phyloP scores from a whole-genome alignment of 2,888 invertebrate genomes.

The Pandemis cinnamomeana region DNA sequence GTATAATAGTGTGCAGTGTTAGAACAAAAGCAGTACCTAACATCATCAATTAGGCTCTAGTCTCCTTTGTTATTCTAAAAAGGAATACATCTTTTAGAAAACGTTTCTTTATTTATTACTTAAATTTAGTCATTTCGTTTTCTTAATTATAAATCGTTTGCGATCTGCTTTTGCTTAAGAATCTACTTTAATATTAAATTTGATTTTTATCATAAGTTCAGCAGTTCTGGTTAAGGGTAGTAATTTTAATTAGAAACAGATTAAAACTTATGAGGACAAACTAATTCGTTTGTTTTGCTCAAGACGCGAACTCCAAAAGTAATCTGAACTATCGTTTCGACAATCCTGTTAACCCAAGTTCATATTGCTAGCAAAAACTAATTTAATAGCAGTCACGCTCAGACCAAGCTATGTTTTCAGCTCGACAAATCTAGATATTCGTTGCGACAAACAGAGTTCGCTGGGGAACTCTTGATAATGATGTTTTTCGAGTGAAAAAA shows the following conservation, averaged over 20 bases:
- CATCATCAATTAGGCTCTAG: too few relatives aligned
- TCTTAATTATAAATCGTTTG: too few relatives aligned
- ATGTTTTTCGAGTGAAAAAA: background rate
- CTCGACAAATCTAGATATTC: slow-evolving; percentile 8
- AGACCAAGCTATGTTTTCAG: slow-evolving; percentile 15
- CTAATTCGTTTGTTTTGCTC: slow-evolving; percentile 29
- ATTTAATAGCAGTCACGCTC: slow-evolving; percentile 22
- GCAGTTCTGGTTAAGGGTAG: background rate
- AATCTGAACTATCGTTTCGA: slow-evolving; percentile 35
- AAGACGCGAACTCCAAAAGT: slow-evolving; percentile 16
- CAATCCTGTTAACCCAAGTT: slow-evolving; percentile 24
- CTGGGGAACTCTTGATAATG: background rate
- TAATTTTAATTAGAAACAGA: background rate
- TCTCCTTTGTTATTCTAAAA: too few relatives aligned
- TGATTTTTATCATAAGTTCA: too few relatives aligned
- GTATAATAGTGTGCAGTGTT: too few relatives aligned
- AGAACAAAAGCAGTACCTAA: too few relatives aligned
- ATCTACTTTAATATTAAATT: too few relatives aligned
- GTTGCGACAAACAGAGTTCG: background rate
- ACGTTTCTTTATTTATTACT: too few relatives aligned
- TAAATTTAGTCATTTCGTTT: too few relatives aligned
- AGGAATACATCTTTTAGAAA: too few relatives aligned
- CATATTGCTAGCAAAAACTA: slow-evolving; percentile 22
- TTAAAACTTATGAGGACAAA: slow-evolving; percentile 22
- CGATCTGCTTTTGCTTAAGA: too few relatives aligned